Base-by-base conservation (phyloP, 2,888 invertebrate genomes). In the Drosophila kokeensis region DNA sequence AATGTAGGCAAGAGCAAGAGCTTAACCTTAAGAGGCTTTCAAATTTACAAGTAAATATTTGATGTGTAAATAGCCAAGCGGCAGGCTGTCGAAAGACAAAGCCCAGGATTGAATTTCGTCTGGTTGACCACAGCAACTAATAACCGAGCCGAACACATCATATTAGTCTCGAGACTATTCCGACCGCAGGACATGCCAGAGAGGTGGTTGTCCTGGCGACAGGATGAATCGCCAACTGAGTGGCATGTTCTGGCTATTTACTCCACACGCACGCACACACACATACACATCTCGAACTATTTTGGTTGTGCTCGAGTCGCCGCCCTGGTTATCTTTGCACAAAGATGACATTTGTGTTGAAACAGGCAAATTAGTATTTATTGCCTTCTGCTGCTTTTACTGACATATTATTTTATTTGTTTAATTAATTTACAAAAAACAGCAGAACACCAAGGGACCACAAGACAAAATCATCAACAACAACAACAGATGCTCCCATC, bases 381-480 rank as follows among this genome's bases (percentile, higher is more conserved):
- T 85, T 74, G 86, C 78, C 69, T 82, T 81, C 69, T 79, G 74
- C 73, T 77, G 67, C 79, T 89, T 85, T 68, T 83, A 77, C 79
- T 89, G 87, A 87, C 87, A 85, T 87, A 87, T 89, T 89, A 89
- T 87, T 87, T 87, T 87, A 85, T 87, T 87, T 87, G 89, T 87
- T 87, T 87, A 87, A 87, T 87, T 87, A 87, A 87, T 88, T 88
- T 87, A 75, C 81, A 81, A 78, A 83, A 73, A 84, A 73, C 75
- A 68, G 63, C 72, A 63, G 62, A 73, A 70, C 53, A 68, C 69
- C 32, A 40, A 68, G 64, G 73, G 70, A 68, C 75, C 78, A 69
- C 64, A 81, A 58, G 61, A 73, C 76, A 82, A 62, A 79, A 87
- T 65, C 82, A 72, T 73, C 72, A 75, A 36, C 66, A 58, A 42